A percentile compares a stretch with the other conserved stretches of the same genome.
phyloP scores from a whole-genome alignment of 2,113 vertebrate species.

The Barnardius zonarius region DNA sequence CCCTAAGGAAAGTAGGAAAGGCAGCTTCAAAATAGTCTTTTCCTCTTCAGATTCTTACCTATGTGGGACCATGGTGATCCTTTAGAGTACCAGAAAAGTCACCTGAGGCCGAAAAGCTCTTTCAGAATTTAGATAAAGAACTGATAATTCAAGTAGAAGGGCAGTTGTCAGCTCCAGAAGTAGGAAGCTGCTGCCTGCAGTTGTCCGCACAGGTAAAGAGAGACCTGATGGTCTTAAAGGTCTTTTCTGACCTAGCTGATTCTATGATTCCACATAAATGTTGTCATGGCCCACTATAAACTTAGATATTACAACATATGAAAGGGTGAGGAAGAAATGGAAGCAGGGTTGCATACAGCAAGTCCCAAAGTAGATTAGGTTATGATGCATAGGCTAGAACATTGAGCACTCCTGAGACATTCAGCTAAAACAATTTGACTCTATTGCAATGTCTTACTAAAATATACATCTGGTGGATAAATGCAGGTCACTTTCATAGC shows the following conservation, averaged over 20 bases:
- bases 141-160: background rate
- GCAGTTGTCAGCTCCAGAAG: background rate
- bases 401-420: background rate
- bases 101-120: background rate
- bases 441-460: background rate
- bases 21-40: background rate
- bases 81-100: background rate
- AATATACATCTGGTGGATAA: background rate
- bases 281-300: background rate
- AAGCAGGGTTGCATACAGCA: background rate
- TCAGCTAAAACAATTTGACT: background rate
- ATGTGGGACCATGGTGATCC: background rate
- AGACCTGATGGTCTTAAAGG: background rate
- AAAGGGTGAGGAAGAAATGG: background rate
- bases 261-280: background rate
- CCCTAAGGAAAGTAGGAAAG: background rate
- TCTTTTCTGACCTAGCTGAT: background rate
- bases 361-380: background rate
- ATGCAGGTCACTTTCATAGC: background rate
- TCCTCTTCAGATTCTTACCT: background rate
- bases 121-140: background rate
- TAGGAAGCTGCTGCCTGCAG: background rate
- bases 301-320: background rate
- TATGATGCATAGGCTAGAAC: background rate
- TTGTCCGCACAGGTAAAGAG: background rate